Evolutionary conservation across 2,888 invertebrate species (phyloP).

Genomic region (Eupithecia subumbrata): DNA sequence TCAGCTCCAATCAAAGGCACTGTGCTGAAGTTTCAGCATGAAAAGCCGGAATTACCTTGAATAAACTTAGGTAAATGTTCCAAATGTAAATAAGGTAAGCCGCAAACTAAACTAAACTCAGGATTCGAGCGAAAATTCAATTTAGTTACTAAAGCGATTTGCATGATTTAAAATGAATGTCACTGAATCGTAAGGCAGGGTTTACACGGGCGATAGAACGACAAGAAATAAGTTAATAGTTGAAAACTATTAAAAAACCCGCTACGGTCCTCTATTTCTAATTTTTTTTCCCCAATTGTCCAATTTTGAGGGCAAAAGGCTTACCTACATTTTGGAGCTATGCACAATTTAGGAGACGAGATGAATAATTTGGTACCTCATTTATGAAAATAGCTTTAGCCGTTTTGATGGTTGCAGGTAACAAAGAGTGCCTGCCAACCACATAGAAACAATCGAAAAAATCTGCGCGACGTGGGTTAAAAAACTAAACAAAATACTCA

Average conservation of each 20-base stretch:
- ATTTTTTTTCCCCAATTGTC: too few species aligned
- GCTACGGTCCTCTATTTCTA: neutral
- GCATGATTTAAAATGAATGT: conserved; percentile 9
- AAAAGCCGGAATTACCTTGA: neutral
- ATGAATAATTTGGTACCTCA: neutral
- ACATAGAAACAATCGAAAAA: neutral
- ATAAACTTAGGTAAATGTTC: neutral
- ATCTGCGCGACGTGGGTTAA: neutral
- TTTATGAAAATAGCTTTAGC: neutral
- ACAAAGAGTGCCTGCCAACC: neutral
- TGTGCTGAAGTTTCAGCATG: neutral
- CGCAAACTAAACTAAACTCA: conserved; percentile 3
- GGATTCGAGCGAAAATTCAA: conserved; percentile 8
- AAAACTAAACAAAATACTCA: neutral
- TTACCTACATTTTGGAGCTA: neutral
- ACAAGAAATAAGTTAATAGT: neutral
- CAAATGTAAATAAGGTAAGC: conserved; percentile 12
- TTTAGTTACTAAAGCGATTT: conserved; percentile 13
- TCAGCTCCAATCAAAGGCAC: neutral
- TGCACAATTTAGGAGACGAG: neutral
- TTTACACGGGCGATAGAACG: neutral
- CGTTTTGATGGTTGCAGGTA: neutral
- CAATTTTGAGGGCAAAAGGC: neutral
- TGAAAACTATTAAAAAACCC: neutral
- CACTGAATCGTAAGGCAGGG: neutral